Percentiles rank a stretch among this genome's conserved stretches.
Evolutionary conservation across 2,113 vertebrate genomes (phyloP).

Genomic region (Philantomba maxwellii): DNA sequence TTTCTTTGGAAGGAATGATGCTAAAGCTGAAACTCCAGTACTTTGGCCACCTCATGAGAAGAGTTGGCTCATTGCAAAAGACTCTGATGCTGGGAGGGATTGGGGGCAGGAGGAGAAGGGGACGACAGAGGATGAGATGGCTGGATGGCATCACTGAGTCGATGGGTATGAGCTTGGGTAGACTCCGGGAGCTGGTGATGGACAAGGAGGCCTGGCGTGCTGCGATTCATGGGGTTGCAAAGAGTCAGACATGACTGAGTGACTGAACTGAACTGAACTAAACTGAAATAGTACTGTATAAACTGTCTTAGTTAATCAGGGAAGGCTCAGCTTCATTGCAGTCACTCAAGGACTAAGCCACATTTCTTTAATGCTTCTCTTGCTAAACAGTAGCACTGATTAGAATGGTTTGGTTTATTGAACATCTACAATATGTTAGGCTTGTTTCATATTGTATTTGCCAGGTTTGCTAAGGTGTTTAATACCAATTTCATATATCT

Average conservation of each 20-base stretch:
- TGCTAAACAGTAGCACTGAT: neutral
- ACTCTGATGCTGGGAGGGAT: neutral
- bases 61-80: no score
- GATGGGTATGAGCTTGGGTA: neutral
- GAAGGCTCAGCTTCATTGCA: neutral
- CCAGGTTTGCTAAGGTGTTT: neutral
- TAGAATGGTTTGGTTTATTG: neutral
- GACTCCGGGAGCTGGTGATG: neutral
- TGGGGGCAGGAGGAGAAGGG: neutral
- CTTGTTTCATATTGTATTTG: neutral
- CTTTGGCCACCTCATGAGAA: no score
- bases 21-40: no score
- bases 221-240: neutral
- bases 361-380: neutral
- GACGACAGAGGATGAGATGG: neutral
- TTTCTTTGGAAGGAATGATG: no score
- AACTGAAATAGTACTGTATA: neutral
- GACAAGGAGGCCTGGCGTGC: neutral
- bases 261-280: neutral
- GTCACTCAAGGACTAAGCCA: neutral
- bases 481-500: neutral
- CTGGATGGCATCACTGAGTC: neutral
- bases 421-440: neutral
- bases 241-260: neutral
- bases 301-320: neutral